phyloP scores from a whole-genome alignment of 2,888 invertebrate genomes.

The Platycheirus rosarum region DNA sequence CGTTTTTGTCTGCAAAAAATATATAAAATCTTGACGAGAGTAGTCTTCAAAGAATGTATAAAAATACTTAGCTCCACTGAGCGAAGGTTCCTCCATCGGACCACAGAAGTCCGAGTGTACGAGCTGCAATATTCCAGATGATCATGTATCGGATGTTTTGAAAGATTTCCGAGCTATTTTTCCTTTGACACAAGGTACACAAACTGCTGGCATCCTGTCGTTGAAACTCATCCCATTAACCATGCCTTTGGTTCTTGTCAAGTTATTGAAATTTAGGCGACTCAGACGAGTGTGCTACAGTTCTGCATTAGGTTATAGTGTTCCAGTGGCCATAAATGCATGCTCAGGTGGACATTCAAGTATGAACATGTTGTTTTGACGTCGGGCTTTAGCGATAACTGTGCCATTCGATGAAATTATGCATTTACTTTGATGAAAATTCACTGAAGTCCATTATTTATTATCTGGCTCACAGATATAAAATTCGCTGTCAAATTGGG shows the following conservation, averaged over 20 bases:
- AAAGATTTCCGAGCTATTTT: slow-evolving; percentile 62
- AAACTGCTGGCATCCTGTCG: slow-evolving; percentile 9
- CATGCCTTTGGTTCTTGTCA: not conserved
- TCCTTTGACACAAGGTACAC: slow-evolving; percentile 3
- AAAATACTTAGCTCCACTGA: too few species aligned
- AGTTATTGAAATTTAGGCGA: not conserved
- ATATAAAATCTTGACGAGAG: too few species aligned
- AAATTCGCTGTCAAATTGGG: too few species aligned
- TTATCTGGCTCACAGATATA: slow-evolving; percentile 5
- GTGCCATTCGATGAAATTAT: not conserved
- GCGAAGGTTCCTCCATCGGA: too few species aligned
- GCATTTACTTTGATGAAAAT: too few species aligned
- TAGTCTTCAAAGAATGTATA: too few species aligned
- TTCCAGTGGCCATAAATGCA: not conserved
- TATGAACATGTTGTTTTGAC: slow-evolving; percentile 2
- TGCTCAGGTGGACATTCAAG: not conserved
- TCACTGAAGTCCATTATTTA: not conserved
- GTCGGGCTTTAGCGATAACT: not conserved
- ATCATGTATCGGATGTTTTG: slow-evolving; percentile 38
- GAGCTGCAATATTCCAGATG: too few species aligned
- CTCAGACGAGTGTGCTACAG: slow-evolving; percentile 1
- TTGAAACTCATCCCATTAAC: slow-evolving; percentile 5
- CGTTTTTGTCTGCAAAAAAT: too few species aligned
- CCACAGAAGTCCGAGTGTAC: too few species aligned
- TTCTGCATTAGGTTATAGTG: not conserved